Evolutionary conservation across 1,140 invertebrate species (phyloP).

Genomic region (Harlomillsia oculata): DNA sequence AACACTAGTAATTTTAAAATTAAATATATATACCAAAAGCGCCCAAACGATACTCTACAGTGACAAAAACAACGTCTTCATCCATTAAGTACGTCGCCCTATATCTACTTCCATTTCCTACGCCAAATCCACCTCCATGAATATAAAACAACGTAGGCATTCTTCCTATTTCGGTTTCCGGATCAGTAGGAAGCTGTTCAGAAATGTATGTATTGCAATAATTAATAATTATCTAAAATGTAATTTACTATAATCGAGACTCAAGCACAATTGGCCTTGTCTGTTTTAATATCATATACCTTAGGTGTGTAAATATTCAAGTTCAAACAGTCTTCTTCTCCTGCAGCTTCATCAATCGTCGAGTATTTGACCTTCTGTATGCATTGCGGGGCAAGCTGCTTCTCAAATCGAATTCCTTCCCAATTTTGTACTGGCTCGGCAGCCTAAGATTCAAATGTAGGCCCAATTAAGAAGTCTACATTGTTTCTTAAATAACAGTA

Average conservation of each 20-base stretch:
- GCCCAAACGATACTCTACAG: conserved; percentile 31
- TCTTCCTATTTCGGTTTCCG: no score
- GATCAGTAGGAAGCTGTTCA: not conserved
- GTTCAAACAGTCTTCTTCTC: conserved; percentile 48
- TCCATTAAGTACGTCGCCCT: conserved; percentile 36
- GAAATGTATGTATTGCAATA: no score
- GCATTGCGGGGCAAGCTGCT: conserved; percentile 32
- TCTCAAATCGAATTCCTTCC: conserved; percentile 29
- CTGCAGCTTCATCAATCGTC: conserved; percentile 16
- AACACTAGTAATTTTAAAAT: not conserved
- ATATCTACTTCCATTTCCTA: conserved; percentile 43
- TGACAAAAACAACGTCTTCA: conserved; percentile 39
- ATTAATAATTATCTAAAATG: no score
- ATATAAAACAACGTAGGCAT: conserved; percentile 51
- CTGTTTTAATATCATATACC: no score
- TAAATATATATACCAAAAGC: conserved; percentile 1
- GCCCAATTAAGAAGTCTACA: no score
- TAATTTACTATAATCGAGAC: no score
- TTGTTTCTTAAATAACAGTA: no score
- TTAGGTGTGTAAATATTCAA: conserved; percentile 47
- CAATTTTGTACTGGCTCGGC: conserved; percentile 17
- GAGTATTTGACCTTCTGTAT: conserved; percentile 28
- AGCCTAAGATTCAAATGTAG: not conserved
- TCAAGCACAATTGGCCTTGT: no score
- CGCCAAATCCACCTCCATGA: conserved; percentile 49